These are phyloP conservation scores for Amphilophus citrinellus DNA, from an alignment of 2,113 vertebrate genomes.

Conservation along the genomic window DNA sequence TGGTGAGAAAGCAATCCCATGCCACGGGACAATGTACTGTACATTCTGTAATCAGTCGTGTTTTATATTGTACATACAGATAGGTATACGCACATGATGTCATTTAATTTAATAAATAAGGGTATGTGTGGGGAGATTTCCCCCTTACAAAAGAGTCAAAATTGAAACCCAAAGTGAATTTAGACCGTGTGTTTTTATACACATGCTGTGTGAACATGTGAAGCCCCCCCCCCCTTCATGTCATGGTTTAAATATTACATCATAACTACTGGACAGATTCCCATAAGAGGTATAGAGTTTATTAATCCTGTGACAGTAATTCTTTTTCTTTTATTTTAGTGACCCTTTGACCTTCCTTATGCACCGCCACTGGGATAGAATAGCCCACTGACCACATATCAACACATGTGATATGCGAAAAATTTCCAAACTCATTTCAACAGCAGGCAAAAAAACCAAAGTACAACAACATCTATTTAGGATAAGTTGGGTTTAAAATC, in stretches of 20 bases:
- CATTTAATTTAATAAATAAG: slow-evolving; percentile 72
- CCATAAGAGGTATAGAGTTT: slow-evolving; percentile 16
- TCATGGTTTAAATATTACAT: background rate
- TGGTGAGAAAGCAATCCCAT: slow-evolving; percentile 65
- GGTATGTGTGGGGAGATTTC: slow-evolving; percentile 41
- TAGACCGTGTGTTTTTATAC: slow-evolving; percentile 44
- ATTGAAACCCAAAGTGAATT: slow-evolving; percentile 49
- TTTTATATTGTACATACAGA: slow-evolving; percentile 86
- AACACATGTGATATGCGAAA: background rate
- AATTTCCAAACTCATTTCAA: background rate
- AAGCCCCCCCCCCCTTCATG: background rate
- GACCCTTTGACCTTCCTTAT: background rate
- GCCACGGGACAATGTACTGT: slow-evolving; percentile 77
- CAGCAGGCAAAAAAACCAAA: background rate
- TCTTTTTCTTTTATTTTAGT: background rate
- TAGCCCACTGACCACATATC: background rate
- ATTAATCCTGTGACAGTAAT: slow-evolving; percentile 3
- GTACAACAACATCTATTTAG: background rate
- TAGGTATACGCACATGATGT: slow-evolving; percentile 82
- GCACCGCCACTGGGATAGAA: background rate
- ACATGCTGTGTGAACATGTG: slow-evolving; percentile 31
- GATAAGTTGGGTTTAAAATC: slow-evolving; percentile 2
- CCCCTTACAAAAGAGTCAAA: slow-evolving; percentile 39
- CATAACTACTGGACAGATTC: background rate
- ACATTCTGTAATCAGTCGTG: slow-evolving; percentile 80